Base-by-base conservation (phyloP, 1,140 invertebrate species). In the Spodoptera frugiperda region DNA sequence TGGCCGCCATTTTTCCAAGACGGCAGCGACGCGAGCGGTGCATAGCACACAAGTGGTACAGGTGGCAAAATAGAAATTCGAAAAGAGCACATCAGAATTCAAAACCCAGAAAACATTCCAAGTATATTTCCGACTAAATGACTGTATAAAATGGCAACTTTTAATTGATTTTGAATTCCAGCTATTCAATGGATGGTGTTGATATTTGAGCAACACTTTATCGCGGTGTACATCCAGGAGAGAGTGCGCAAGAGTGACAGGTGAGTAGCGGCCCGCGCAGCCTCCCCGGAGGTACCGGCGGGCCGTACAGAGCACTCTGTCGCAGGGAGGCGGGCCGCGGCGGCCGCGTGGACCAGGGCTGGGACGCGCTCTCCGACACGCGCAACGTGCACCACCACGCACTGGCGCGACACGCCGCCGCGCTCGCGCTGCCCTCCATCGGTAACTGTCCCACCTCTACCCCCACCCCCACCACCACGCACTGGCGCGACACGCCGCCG, bases 171-270 rank as follows among this genome's bases (percentile, higher is more conserved):
- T 21, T 71, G 14, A 30, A 1, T 49, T 80, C 65, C 84, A 84
- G 98, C 98, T 4, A 94, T 99, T 0, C 98, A 99, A 89, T 99
- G 98, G 96, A 96, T 99, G 92, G 96, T 99, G 14, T 87, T 98
- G 57, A 96, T 98, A 63, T 99, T 99, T 94, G 98, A 99, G 93
- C 97, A 97, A 77, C 97, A 97, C 71, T 99, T 99, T 93, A 95
- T 97, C 17, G 96, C 96, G 9, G 96, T 98, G 0, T 97, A 96
- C 59, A 95, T 97, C 51, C 95, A 97, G 55, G 97, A 98, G 85
- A 95, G 89, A 25, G 78, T 84, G 70, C 67, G 87, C 1, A 76
- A 84, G 25, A 89, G 89, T 55, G 86, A 90, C 44, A 87, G 83
- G 89, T 89, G 17, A 82, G 79, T 11, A 21, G 25, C 25, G 25